phyloP scores from a whole-genome alignment of 2,888 invertebrate species.

The Acanthoscelides obtectus region DNA sequence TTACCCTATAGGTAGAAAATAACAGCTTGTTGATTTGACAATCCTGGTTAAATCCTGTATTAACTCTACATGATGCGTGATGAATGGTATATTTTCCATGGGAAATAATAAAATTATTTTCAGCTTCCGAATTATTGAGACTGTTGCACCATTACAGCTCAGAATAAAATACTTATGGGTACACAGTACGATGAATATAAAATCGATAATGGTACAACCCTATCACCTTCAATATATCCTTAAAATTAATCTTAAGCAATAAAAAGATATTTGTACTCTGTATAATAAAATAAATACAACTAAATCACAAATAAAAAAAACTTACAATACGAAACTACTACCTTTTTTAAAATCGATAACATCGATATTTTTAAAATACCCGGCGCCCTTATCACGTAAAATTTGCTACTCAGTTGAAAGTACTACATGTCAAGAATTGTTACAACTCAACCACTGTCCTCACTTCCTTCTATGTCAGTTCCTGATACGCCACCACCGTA shows the following conservation, averaged over 20 bases:
- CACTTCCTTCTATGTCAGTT: no score
- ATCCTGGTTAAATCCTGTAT: no score
- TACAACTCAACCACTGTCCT: no score
- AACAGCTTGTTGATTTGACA: no score
- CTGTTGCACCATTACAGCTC: background rate
- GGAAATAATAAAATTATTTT: background rate
- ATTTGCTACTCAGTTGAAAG: no score
- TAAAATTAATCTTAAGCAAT: background rate
- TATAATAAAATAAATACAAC: background rate
- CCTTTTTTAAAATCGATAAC: background rate
- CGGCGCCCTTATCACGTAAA: no score
- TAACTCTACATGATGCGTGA: no score
- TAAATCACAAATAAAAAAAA: background rate
- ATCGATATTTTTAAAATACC: background rate
- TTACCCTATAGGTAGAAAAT: no score
- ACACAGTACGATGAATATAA: background rate
- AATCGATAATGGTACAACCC: background rate
- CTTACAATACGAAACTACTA: background rate
- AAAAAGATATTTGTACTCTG: background rate
- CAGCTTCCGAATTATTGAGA: background rate
- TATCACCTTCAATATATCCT: background rate
- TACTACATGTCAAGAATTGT: no score
- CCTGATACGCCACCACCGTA: no score
- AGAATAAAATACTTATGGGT: background rate
- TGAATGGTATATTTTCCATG: no score